phyloP scores from a whole-genome alignment of 2,113 vertebrate species.

The Pseudorasbora parva region DNA sequence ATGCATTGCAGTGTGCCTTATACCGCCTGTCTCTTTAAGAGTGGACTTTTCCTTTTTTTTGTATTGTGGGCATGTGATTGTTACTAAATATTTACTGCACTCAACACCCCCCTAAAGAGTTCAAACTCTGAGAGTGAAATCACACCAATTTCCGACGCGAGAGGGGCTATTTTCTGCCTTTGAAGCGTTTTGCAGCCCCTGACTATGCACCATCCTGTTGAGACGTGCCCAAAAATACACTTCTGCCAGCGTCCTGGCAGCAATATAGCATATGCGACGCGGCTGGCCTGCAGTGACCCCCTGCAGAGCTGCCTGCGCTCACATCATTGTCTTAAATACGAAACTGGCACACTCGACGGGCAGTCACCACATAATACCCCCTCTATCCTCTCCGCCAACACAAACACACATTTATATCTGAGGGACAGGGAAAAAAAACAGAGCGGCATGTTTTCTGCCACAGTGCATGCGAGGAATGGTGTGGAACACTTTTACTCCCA shows the following conservation, averaged over 20 bases:
- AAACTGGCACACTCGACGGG: constrained; percentile 56
- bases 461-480: constrained; percentile 15
- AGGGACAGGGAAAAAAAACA: constrained; percentile 36
- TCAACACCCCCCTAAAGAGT: constrained; percentile 56
- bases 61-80: constrained; percentile 53
- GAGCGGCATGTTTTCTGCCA: constrained; percentile 49
- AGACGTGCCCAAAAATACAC: constrained; percentile 65
- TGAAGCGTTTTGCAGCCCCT: constrained; percentile 64
- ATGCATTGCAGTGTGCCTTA: constrained; percentile 9
- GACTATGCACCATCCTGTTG: constrained; percentile 61
- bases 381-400: constrained; percentile 33
- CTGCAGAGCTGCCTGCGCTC: constrained; percentile 57
- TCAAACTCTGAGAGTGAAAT: constrained; percentile 63
- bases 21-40: constrained; percentile 47
- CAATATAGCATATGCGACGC: constrained; percentile 64
- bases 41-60: constrained; percentile 19
- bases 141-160: constrained; percentile 64
- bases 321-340: constrained; percentile 65
- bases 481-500: constrained; percentile 53
- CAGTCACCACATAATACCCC: constrained; percentile 50
- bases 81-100: constrained; percentile 62
- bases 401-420: constrained; percentile 49
- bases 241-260: constrained; percentile 61
- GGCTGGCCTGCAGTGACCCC: constrained; percentile 60
- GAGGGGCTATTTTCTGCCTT: constrained; percentile 69